A percentile compares a stretch with the other conserved stretches of the same genome.
These are phyloP conservation scores for Ceratosolen solmsi DNA, from an alignment of 1,140 invertebrate species.

Conservation along the genomic window DNA sequence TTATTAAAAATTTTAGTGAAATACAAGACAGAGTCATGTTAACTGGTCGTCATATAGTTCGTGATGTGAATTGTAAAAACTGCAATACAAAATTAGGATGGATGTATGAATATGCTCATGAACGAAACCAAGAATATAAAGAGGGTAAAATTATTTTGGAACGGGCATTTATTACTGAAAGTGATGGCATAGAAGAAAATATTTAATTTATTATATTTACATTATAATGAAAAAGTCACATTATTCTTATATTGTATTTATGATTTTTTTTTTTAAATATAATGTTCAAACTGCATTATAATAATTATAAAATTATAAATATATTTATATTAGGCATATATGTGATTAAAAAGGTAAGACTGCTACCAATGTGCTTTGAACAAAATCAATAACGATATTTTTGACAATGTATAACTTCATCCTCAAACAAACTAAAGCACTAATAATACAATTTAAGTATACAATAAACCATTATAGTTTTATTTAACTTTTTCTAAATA, in stretches of 20 bases:
- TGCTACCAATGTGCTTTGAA: constrained; percentile 34
- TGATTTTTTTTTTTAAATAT: background rate
- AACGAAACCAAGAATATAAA: constrained; percentile 94
- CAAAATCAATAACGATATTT: too few relatives aligned
- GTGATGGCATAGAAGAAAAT: constrained; percentile 87
- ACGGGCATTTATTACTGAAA: constrained; percentile 90
- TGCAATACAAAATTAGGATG: constrained; percentile 85
- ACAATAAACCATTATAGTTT: too few relatives aligned
- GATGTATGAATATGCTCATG: constrained; percentile 97
- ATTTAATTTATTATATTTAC: constrained; percentile 60
- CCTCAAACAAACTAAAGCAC: too few relatives aligned
- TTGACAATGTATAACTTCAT: too few relatives aligned
- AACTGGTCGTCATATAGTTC: constrained; percentile 96
- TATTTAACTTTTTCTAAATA: too few relatives aligned
- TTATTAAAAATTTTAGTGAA: constrained; percentile 76
- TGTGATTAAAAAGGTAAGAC: constrained; percentile 22
- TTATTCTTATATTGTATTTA: background rate
- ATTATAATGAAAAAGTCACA: background rate
- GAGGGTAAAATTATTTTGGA: constrained; percentile 81
- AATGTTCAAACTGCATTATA: constrained; percentile 25
- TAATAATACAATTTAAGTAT: too few relatives aligned
- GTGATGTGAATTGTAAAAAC: constrained; percentile 66
- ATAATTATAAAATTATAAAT: constrained; percentile 10
- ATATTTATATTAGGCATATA: background rate
- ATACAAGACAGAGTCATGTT: constrained; percentile 95